These are phyloP conservation scores for Collichthys lucidus DNA, from an alignment of 2,113 vertebrate genomes.

Conservation along the genomic window DNA sequence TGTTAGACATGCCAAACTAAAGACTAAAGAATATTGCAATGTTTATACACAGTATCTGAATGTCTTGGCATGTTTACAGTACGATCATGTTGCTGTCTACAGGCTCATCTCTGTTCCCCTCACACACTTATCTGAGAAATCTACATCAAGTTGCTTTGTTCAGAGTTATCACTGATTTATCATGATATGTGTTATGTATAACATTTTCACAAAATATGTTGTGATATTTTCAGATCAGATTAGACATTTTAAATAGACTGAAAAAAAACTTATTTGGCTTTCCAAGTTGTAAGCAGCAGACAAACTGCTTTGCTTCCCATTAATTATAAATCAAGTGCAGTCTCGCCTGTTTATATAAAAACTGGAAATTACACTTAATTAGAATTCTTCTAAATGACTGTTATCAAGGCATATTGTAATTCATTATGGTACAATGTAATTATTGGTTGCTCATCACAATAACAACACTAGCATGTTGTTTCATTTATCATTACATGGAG, in stretches of 20 bases:
- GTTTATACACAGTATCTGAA: conserved; percentile 34
- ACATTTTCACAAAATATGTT: conserved; percentile 14
- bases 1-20: conserved; percentile 30
- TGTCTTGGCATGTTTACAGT: conserved; percentile 33
- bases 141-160: background rate
- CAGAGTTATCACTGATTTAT: conserved; percentile 13
- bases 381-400: conserved; percentile 59
- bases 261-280: background rate
- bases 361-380: conserved; percentile 67
- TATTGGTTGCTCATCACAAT: conserved; percentile 48
- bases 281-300: conserved; percentile 9
- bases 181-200: background rate
- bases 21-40: conserved; percentile 7
- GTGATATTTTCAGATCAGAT: conserved; percentile 9
- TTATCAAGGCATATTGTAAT: conserved; percentile 61
- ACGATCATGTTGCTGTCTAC: background rate
- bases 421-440: conserved; percentile 65
- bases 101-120: background rate
- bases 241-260: background rate
- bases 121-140: background rate
- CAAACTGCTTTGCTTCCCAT: conserved; percentile 43
- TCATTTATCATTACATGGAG: conserved; percentile 60
- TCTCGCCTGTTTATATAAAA: conserved; percentile 57
- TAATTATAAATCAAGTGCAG: conserved; percentile 56
- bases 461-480: conserved; percentile 38